phyloP scores from a whole-genome alignment of 2,113 vertebrate genomes.

The Toxotes jaculatrix region DNA sequence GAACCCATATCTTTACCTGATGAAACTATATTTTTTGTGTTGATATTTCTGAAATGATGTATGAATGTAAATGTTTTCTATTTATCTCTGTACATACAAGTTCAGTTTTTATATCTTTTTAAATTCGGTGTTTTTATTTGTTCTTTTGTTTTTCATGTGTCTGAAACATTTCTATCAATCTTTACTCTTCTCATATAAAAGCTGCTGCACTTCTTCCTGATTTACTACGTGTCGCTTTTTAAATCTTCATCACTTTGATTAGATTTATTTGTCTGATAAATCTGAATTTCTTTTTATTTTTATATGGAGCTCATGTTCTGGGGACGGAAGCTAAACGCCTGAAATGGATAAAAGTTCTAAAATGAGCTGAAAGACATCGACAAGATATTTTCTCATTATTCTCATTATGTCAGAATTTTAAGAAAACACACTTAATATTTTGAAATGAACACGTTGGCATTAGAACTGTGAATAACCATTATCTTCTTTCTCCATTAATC shows the following conservation, averaged over 20 bases:
- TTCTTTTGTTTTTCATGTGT: neutral
- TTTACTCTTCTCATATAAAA: conserved; percentile 19
- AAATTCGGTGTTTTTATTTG: conserved; percentile 21
- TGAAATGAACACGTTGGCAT: too few species aligned
- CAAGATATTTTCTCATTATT: neutral
- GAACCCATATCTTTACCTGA: neutral
- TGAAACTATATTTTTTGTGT: neutral
- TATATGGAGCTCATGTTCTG: neutral
- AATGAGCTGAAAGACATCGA: too few species aligned
- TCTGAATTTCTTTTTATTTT: neutral
- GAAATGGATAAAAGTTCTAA: neutral
- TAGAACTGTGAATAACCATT: too few species aligned
- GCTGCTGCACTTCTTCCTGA: conserved; percentile 16
- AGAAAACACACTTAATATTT: too few species aligned
- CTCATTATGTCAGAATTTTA: neutral
- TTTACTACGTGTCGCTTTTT: neutral
- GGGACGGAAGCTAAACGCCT: neutral
- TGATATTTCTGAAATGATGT: neutral
- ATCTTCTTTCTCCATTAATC: too few species aligned
- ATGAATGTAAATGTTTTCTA: conserved; percentile 23
- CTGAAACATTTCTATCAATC: conserved; percentile 7
- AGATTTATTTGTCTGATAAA: too few species aligned
- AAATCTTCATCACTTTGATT: neutral
- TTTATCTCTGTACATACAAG: conserved; percentile 57
- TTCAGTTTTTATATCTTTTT: conserved; percentile 21